Evolutionary conservation across 2,797 vertebrate species (phyloP), one percentile per base, ranked within the genome.

Genomic region (Diceros bicornis): DNA sequence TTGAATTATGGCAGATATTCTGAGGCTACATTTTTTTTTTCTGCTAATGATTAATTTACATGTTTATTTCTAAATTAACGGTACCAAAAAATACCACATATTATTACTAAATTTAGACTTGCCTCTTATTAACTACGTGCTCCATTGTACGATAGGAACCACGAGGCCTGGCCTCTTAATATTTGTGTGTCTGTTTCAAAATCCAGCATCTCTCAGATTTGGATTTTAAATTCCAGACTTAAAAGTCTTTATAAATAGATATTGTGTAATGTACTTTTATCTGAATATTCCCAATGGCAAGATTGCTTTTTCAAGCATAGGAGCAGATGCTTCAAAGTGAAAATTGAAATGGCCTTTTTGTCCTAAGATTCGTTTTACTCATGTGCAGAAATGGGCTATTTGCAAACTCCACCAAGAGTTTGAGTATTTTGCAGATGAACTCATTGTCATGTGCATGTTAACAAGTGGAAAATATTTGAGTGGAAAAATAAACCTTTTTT

Each of bases 51-150:
- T 50, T 91, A 20, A 18, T 71, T 83, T 92, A 41, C 78, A 52
- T 85, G 81, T 79, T 81, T 91, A 85, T 57, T 89, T 85, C 57
- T 94, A 89, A 96, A 79, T 77, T 91, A 97, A 23, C 16, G 29
- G 72, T 75, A 37, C 3, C 44, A 6, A 61, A 81, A 92, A 79
- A 90, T 75, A 50, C 2, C 6, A 50, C 11, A 7, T 89, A 29
- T 32, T 83, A 50, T 77, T 86, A 62, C 34, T 84, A 72, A 95
- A 61, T 91, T 91, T 91, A 74, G 27, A 34, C 37, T 77, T 66
- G 9, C 8, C 9, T 79, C 32, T 85, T 90, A 59, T 29, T 91
- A 95, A 68, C 20, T 93, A 0, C 52, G 29, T 93, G 21, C 25
- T 47, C 37, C 32, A 0, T 66, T 79, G 18, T 77, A 52, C 66